phyloP scores from a whole-genome alignment of 2,113 vertebrate genomes.

The Felis chaus region DNA sequence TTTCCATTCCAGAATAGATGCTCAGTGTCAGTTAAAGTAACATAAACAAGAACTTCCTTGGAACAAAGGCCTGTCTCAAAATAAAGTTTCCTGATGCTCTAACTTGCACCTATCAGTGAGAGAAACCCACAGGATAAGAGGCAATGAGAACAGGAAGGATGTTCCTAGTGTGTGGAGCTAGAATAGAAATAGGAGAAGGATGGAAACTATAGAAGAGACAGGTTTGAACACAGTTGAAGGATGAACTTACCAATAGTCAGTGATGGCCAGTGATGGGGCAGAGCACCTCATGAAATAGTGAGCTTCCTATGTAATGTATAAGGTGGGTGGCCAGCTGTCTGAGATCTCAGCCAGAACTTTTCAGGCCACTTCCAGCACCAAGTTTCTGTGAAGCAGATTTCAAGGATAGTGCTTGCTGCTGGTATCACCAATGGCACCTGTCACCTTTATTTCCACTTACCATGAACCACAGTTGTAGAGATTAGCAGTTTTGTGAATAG shows the following conservation, averaged over 20 bases:
- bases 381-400: constrained; percentile 19
- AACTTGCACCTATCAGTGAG: not conserved
- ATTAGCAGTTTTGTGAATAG: not conserved
- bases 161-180: not conserved
- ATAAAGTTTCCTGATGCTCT: not conserved
- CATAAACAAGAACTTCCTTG: constrained; percentile 2
- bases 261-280: not conserved
- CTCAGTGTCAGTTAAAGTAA: constrained; percentile 31
- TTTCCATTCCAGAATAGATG: constrained; percentile 8
- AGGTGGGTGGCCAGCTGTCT: not conserved
- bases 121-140: not conserved
- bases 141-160: not conserved
- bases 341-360: not conserved
- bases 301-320: not conserved
- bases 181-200: not conserved
- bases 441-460: constrained; percentile 8
- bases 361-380: not conserved
- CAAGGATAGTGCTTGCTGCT: not conserved
- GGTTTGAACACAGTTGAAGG: not conserved
- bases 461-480: not conserved
- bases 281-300: not conserved
- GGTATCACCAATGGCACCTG: not conserved
- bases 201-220: not conserved
- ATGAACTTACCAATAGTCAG: not conserved
- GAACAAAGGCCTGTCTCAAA: constrained; percentile 17